phyloP scores from a whole-genome alignment of 2,113 vertebrate species.

The Vulpes ferrilata region DNA sequence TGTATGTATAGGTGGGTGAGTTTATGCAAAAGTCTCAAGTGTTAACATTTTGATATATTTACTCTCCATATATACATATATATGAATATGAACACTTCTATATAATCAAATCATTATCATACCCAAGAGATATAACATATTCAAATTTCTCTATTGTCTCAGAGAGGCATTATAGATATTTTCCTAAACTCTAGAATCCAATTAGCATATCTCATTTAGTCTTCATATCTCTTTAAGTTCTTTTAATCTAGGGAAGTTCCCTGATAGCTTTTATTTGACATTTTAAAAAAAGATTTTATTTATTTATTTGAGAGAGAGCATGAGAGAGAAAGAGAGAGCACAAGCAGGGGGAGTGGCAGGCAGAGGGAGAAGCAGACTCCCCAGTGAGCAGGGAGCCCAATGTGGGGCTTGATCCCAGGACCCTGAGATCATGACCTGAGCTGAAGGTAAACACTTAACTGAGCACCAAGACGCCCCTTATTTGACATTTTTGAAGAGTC shows the following conservation, averaged over 20 bases:
- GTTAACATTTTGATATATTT: conserved; percentile 11
- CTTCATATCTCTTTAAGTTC: neutral
- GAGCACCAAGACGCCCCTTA: neutral
- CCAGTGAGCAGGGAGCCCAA: no score
- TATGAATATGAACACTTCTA: neutral
- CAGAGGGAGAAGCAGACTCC: no score
- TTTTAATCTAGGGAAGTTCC: conserved; percentile 4
- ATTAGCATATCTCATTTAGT: neutral
- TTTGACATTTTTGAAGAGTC: neutral
- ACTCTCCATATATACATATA: neutral
- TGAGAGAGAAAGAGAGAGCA: no score
- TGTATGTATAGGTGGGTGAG: neutral
- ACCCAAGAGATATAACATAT: neutral
- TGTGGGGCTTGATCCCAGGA: no score
- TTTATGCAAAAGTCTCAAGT: neutral
- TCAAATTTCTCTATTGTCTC: neutral
- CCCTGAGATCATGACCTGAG: no score
- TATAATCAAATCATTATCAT: neutral
- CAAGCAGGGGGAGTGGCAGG: no score
- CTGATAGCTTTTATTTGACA: neutral
- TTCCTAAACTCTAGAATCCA: conserved; percentile 22
- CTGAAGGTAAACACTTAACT: no score
- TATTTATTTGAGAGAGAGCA: no score
- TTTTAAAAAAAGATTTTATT: neutral
- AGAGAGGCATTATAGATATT: neutral